Evolutionary conservation across 2,113 vertebrate genomes (phyloP).

Genomic region (Bufo gargarizans): DNA sequence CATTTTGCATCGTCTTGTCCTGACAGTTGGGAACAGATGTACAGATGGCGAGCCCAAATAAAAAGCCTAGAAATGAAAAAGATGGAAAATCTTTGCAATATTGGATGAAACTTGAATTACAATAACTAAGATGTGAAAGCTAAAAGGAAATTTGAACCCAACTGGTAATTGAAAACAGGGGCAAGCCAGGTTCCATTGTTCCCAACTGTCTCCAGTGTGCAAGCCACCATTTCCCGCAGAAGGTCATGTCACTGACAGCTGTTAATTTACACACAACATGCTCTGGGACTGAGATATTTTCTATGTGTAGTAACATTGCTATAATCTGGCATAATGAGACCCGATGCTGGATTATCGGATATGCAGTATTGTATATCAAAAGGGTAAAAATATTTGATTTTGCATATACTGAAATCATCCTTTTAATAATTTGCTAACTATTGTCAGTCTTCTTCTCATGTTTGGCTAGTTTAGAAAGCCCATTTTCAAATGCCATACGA

Average conservation of each 20-base stretch:
- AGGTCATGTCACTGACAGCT: too few species aligned
- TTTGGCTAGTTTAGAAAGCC: too few species aligned
- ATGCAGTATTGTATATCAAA: too few species aligned
- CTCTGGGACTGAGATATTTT: not conserved
- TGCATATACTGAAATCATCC: too few species aligned
- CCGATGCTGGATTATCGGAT: too few species aligned
- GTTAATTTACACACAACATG: not conserved
- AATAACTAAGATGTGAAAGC: constrained; percentile 11
- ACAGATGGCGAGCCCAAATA: constrained; percentile 53
- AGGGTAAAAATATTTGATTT: too few species aligned
- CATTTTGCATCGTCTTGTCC: constrained; percentile 46
- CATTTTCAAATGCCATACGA: too few species aligned
- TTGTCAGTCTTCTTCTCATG: too few species aligned
- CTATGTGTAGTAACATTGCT: not conserved
- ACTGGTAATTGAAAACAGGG: not conserved
- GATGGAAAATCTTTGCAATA: constrained; percentile 31
- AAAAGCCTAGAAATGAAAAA: constrained; percentile 42
- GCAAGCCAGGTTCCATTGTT: not conserved
- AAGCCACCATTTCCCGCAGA: not conserved
- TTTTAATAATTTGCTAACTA: too few species aligned
- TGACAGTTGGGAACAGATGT: constrained; percentile 54
- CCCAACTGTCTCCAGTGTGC: not conserved
- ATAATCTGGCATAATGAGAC: not conserved
- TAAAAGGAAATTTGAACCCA: not conserved
- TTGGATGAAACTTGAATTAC: constrained; percentile 38